Conservation (phyloP, 1,140 invertebrate species). For the Drosophila obscura region DNA sequence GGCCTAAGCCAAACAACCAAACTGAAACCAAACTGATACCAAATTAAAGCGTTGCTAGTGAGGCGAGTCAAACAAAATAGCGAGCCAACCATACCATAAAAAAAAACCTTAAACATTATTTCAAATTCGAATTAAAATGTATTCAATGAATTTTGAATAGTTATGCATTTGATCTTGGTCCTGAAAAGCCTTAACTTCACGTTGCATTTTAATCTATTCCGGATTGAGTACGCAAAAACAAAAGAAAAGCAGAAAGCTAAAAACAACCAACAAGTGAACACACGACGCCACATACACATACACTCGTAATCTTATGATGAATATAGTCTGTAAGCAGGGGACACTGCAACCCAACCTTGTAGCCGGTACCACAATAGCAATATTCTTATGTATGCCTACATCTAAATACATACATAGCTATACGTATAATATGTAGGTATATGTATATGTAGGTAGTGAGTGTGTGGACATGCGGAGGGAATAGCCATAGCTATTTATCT, state of each 20-base stretch:
- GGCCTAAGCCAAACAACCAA: slow-evolving; percentile 81
- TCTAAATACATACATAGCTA: no score
- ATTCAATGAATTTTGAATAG: slow-evolving; percentile 42
- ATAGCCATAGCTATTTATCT: slow-evolving; percentile 9
- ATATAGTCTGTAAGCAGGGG: slow-evolving; percentile 40
- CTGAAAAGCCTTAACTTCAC: slow-evolving; percentile 9
- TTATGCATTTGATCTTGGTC: slow-evolving; percentile 36
- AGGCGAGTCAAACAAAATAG: slow-evolving; percentile 54
- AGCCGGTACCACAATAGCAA: slow-evolving; percentile 24
- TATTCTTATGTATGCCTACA: background rate
- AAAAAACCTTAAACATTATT: slow-evolving; percentile 1
- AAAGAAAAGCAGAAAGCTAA: background rate
- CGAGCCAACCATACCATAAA: slow-evolving; percentile 55
- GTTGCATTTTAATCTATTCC: slow-evolving; percentile 4
- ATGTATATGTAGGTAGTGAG: no score
- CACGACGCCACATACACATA: slow-evolving; percentile 37
- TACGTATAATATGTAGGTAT: no score
- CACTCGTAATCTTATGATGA: slow-evolving; percentile 45
- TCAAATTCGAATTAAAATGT: slow-evolving; percentile 38
- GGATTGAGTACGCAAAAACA: background rate
- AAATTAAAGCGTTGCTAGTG: slow-evolving; percentile 79
- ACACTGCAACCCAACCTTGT: slow-evolving; percentile 40
- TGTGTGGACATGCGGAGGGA: slow-evolving; percentile 2
- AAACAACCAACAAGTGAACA: background rate
- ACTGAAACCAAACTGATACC: slow-evolving; percentile 19